phyloP scores from a whole-genome alignment of 2,888 invertebrate genomes.

The Ptychoptera albimana region DNA sequence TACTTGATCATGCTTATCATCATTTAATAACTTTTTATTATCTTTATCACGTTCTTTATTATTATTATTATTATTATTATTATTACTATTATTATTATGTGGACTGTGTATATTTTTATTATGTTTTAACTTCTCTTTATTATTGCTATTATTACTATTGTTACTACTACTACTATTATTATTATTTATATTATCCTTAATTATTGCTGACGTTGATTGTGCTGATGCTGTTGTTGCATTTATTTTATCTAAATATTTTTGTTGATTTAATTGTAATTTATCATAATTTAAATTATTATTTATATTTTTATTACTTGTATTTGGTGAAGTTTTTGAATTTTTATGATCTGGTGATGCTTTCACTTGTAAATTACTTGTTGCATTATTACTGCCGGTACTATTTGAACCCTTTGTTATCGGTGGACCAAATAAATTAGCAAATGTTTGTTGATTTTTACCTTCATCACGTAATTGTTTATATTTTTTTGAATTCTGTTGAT shows the following conservation, averaged over 20 bases:
- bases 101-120: not conserved
- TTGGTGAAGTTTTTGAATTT: constrained; percentile 34
- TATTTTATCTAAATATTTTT: too few species aligned
- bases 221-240: not conserved
- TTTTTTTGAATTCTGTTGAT: constrained; percentile 30
- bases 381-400: constrained; percentile 8
- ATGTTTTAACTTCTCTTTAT: not conserved
- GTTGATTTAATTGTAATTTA: too few species aligned
- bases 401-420: constrained; percentile 55
- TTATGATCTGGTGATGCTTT: constrained; percentile 46
- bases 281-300: too few species aligned
- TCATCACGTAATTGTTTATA: constrained; percentile 42
- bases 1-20: constrained; percentile 1
- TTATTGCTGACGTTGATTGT: constrained; percentile 2
- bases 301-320: constrained; percentile 17
- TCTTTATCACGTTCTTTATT: not conserved
- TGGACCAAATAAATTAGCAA: constrained; percentile 67
- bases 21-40: not conserved
- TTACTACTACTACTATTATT: constrained; percentile 8
- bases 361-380: not conserved
- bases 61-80: too few species aligned
- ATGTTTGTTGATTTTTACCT: constrained; percentile 43
- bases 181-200: constrained; percentile 14
- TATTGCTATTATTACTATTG: constrained; percentile 3
- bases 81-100: not conserved